Base-by-base conservation (phyloP, 2,797 vertebrate species). In the Toxotes lorentzi region DNA sequence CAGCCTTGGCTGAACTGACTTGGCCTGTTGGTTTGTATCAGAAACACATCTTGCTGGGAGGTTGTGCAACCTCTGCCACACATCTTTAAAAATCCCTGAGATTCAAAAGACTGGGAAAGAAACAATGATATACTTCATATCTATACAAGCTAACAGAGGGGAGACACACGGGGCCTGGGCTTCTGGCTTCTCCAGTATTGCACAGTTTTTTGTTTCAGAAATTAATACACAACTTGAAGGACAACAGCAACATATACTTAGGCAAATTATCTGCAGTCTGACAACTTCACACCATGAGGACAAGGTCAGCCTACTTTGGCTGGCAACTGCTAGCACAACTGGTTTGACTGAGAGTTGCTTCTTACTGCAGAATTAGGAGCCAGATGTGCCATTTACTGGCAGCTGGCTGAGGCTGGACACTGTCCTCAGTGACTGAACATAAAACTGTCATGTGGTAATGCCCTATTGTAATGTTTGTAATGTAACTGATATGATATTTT, bases 51-150 rank as follows among this genome's bases (percentile, higher is more conserved):
- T 45, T 59, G 54, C 60, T 66, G 60, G 70, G 75, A 48, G 72
- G 72, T 86, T 90, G 74, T 64, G 86, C 77, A 87, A 91, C 76
- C 41, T 80, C 84, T 78, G 77, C 54, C 67, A 75, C 73, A 70
- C 66, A 54, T 81, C 50, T 72, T 78, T 70, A 56, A 72, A 81
- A 67, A 70, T 67, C 61, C 35, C 23, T 65, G 16, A 32, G 66
- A 66, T 66, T 79, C 19, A 73, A 48, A 73, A 23, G 50, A 56
- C 13, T 62, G 61, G 43, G 17, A 72, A 16, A 67, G 41, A 79
- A 81, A 81, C 51, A 51, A 61, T 79, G 32, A 82, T 79, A 74
- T 17, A 14, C 21, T n/a, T 57, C 59, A 85, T 57, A 70, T 81
- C n/a, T 57, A n/a, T 45, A 48, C 58, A 40, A 43, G 45, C 43